phyloP scores from a whole-genome alignment of 2,113 vertebrate species.

The Bothrops jararaca region DNA sequence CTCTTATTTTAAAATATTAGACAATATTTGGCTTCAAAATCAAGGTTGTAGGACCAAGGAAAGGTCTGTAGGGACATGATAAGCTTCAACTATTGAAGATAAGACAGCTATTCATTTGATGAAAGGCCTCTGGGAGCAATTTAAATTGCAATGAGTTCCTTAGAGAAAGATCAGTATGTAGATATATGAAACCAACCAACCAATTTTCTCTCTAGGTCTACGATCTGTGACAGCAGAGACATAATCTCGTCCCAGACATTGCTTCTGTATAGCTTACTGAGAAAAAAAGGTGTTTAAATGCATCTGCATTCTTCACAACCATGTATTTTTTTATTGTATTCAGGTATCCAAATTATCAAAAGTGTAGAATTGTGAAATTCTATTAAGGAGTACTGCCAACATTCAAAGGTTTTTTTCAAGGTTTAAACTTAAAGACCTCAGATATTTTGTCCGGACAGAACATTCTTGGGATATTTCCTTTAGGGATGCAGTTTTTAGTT shows the following conservation, averaged over 20 bases:
- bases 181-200: background rate
- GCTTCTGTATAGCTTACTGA: background rate
- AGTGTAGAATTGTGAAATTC: background rate
- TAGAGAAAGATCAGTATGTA: background rate
- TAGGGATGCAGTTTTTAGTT: background rate
- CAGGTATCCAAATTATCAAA: background rate
- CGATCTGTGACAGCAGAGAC: background rate
- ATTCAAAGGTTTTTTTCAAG: background rate
- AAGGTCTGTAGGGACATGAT: background rate
- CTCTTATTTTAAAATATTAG: background rate
- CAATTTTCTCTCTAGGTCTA: background rate
- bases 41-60: background rate
- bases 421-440: background rate
- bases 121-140: background rate
- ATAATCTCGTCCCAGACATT: background rate
- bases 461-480: background rate
- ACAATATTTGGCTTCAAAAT: background rate
- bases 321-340: background rate
- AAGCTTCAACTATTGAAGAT: background rate
- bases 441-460: background rate
- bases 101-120: background rate
- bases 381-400: background rate
- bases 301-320: background rate
- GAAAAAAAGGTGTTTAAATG: background rate
- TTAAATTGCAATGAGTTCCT: background rate